Base-by-base conservation (phyloP, 2,113 vertebrate species). In the Myocastor coypus region DNA sequence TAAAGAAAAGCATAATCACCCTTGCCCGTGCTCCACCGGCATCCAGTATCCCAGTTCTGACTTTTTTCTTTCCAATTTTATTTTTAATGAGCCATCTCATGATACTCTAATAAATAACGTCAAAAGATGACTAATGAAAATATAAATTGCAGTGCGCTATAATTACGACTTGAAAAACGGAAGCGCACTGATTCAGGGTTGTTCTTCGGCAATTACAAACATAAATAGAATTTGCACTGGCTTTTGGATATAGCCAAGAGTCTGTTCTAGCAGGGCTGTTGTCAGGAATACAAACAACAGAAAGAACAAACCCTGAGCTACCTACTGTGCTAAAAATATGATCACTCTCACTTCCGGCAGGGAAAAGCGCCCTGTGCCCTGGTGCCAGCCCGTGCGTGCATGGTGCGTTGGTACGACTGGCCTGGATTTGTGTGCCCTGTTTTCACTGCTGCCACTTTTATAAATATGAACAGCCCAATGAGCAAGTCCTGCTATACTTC, bases 71-170 rank as follows among this genome's bases (percentile, higher is more conserved):
- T 87, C 84, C 46, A 88, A 82, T 96, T 84, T 87, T 84, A 88
- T 96, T 92, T 95, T 96, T 95, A 96, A 97, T 91, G 71, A 81
- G 66, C 66, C 83, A 94, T 92, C 83, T 88, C 93, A 63, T 84
- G 69, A 95, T 84, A 92, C 30, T 77, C 81, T 40, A 89, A 95
- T 96, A 96, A 96, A 91, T 87, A 88, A 96, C 68, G 59, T 88
- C 87, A 69, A 94, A 94, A 87, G 87, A 97, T 91, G 73, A 97
- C 83, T 87, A 81, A 97, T 88, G 66, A 92, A 96, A 97, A 96
- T 84, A 59, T 94, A 96, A 91, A 94, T 87, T 91, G 83, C 85
- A 95, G 84, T 80, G 69, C 73, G 34, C 57, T 92, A 84, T 96
- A 96, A 96, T 92, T 94, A 92, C 19, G 80, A 92, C 83, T 87